phyloP scores from a whole-genome alignment of 1,140 invertebrate genomes.

The Dendroctonus ponderosae region DNA sequence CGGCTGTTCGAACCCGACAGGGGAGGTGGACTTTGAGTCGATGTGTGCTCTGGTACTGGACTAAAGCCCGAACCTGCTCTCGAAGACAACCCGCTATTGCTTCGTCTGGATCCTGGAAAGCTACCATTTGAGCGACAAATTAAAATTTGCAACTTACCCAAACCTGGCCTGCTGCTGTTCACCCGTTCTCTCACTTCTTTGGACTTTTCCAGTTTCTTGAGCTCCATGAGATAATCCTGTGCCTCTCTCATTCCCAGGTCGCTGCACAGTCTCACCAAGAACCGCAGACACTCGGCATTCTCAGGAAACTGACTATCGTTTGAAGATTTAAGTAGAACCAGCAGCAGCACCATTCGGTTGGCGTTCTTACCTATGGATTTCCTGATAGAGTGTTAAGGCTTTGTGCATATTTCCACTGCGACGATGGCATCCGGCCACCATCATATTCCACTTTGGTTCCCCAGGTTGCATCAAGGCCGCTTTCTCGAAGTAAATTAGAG shows the following conservation, averaged over 20 bases:
- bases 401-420: slow-evolving; percentile 79
- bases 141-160: background rate
- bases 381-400: slow-evolving; percentile 77
- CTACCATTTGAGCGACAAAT: background rate
- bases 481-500: slow-evolving; percentile 83
- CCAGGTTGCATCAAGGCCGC: slow-evolving; percentile 84
- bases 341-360: slow-evolving; percentile 13
- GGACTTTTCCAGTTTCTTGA: slow-evolving; percentile 81
- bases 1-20: slow-evolving; percentile 38
- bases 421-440: slow-evolving; percentile 81
- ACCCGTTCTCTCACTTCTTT: slow-evolving; percentile 66
- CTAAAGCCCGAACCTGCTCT: slow-evolving; percentile 58
- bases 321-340: slow-evolving; percentile 32
- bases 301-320: slow-evolving; percentile 67
- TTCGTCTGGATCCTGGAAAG: slow-evolving; percentile 54
- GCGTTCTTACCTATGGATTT: slow-evolving; percentile 59
- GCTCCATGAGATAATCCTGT: slow-evolving; percentile 72
- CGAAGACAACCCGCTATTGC: slow-evolving; percentile 59
- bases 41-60: slow-evolving; percentile 52
- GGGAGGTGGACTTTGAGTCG: slow-evolving; percentile 37
- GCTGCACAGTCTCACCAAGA: slow-evolving; percentile 76
- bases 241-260: slow-evolving; percentile 83
- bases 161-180: slow-evolving; percentile 59
- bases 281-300: slow-evolving; percentile 83
- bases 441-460: slow-evolving; percentile 80